A percentile compares a stretch with the other conserved stretches of the same genome.
Evolutionary conservation across 2,797 vertebrate species (phyloP).

Genomic region (Molossus alvarezi): DNA sequence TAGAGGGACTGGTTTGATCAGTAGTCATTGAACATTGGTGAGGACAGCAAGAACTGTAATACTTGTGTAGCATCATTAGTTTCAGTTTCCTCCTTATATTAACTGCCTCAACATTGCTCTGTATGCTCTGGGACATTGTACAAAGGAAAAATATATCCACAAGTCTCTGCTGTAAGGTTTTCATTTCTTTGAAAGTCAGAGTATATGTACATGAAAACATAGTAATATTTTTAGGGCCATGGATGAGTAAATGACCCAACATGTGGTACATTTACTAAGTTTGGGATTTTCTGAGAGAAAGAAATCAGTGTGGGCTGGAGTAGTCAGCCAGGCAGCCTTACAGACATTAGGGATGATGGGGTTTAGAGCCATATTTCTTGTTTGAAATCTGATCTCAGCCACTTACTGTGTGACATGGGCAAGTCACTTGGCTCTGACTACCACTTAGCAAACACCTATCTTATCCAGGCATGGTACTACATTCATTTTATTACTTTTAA

Average conservation of each 20-base stretch:
- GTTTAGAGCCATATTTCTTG: conserved; percentile 27
- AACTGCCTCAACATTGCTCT: background rate
- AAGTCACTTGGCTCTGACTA: conserved; percentile 1
- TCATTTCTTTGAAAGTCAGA: background rate
- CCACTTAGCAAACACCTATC: background rate
- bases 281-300: background rate
- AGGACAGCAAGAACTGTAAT: conserved; percentile 18
- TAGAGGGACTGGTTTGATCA: background rate
- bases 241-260: background rate
- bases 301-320: background rate
- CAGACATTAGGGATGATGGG: background rate
- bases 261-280: conserved; percentile 6
- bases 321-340: background rate
- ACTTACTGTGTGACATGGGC: background rate
- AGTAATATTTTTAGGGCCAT: background rate
- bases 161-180: background rate
- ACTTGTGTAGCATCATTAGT: background rate
- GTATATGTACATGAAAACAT: background rate
- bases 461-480: background rate
- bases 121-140: conserved; percentile 10
- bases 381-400: conserved; percentile 44
- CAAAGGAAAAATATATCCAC: conserved; percentile 20
- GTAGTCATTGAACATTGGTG: conserved; percentile 1
- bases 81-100: conserved; percentile 2
- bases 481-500: conserved; percentile 58